Evolutionary conservation across 2,113 vertebrate genomes (phyloP).

Genomic region (Rhadina sibilatrix): DNA sequence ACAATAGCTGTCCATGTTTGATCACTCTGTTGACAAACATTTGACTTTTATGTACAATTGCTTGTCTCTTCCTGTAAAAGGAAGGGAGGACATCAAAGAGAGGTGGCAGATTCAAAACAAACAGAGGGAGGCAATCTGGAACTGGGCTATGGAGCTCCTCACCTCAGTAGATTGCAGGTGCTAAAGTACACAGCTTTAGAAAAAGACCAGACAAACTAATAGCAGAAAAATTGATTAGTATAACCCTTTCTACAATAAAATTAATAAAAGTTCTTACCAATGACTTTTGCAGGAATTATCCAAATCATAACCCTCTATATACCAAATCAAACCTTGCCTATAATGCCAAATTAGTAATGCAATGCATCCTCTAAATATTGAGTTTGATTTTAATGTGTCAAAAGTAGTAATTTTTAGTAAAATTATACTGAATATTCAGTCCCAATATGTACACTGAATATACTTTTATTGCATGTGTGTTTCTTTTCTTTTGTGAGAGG

Average conservation of each 20-base stretch:
- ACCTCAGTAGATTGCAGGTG: not conserved
- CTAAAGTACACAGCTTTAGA: not conserved
- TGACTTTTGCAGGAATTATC: not conserved
- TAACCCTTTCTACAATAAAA: not conserved
- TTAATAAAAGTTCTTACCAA: not conserved
- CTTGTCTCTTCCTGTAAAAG: not conserved
- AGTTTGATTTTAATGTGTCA: not conserved
- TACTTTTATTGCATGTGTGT: not conserved
- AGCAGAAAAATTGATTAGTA: not conserved
- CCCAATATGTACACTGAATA: not conserved
- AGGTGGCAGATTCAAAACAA: not conserved
- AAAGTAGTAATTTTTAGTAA: not conserved
- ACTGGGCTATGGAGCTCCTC: not conserved
- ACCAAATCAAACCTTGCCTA: not conserved
- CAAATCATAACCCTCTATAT: not conserved
- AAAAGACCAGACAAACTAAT: not conserved
- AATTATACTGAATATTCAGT: not conserved
- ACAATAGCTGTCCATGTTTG: not conserved
- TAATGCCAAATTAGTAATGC: not conserved
- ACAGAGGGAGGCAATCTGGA: not conserved
- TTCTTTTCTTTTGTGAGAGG: not conserved
- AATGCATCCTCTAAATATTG: not conserved
- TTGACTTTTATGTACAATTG: not conserved
- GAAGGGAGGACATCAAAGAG: not conserved
- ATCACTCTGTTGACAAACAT: not conserved